Evolutionary conservation across 2,888 invertebrate genomes (phyloP).

Genomic region (Enchytraeus crypticus): DNA sequence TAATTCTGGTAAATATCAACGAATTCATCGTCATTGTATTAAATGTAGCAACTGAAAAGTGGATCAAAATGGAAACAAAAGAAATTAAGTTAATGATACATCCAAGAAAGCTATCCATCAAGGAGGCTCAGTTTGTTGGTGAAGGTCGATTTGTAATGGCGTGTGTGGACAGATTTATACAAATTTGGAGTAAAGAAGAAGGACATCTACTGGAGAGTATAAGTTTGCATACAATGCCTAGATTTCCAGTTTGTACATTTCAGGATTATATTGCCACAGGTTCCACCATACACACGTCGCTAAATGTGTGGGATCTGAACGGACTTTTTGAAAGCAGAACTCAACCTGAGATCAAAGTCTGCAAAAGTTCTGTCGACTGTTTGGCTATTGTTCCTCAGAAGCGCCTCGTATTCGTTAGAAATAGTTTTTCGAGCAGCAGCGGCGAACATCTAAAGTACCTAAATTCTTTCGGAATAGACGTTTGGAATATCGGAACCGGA

Average conservation of each 20-base stretch:
- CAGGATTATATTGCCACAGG: conserved; percentile 23
- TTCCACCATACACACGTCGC: conserved; percentile 24
- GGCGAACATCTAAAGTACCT: conserved; percentile 28
- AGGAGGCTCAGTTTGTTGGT: conserved; percentile 14
- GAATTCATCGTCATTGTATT: conserved; percentile 20
- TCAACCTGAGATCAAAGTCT: conserved; percentile 3
- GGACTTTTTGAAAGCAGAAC: conserved; percentile 7
- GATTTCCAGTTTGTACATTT: conserved; percentile 21
- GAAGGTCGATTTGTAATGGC: conserved; percentile 22
- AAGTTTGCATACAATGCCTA: conserved; percentile 16
- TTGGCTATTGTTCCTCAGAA: conserved; percentile 15
- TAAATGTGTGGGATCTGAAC: conserved; percentile 27
- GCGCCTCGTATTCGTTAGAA: conserved; percentile 23
- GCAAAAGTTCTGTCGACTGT: conserved; percentile 23
- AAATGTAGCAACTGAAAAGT: conserved; percentile 9
- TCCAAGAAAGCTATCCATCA: conserved; percentile 16
- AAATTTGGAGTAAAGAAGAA: conserved; percentile 21
- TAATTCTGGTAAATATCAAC: conserved; percentile 23
- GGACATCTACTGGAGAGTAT: conserved; percentile 16
- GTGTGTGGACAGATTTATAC: conserved; percentile 12
- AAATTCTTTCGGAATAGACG: conserved; percentile 33
- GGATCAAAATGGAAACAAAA: conserved; percentile 19
- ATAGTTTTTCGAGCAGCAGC: conserved; percentile 24
- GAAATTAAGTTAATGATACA: background rate
- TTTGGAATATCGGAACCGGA: conserved; percentile 26